A percentile compares a stretch with the other conserved stretches of the same genome.
These are phyloP conservation scores for Elephas maximus DNA, from an alignment of 2,113 vertebrate species.

Conservation along the genomic window DNA sequence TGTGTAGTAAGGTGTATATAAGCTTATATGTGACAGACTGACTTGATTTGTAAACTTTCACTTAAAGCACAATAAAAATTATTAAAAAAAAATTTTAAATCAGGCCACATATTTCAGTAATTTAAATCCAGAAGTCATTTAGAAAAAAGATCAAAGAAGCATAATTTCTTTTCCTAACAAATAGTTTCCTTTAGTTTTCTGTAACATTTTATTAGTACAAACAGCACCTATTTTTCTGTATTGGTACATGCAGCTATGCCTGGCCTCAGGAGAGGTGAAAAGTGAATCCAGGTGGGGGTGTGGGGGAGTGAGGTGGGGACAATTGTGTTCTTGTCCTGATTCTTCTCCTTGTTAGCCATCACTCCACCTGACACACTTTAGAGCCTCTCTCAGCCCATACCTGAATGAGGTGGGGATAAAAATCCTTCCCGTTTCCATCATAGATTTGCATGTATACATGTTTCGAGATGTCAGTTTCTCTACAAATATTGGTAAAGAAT, in stretches of 20 bases:
- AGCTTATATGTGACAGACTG: no score
- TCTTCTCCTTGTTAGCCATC: background rate
- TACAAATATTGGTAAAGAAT: background rate
- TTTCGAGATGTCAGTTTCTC: background rate
- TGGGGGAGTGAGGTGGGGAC: no score
- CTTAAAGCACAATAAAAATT: no score
- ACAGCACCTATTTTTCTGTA: background rate
- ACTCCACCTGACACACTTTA: fast-evolving
- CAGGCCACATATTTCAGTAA: background rate
- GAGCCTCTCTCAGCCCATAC: background rate
- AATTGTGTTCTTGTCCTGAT: background rate
- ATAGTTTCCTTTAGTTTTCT: background rate
- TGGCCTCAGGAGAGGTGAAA: background rate
- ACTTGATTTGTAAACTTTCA: no score
- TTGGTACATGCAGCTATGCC: background rate
- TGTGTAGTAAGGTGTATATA: no score
- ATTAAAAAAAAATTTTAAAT: background rate
- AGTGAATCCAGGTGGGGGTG: no score
- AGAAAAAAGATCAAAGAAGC: background rate
- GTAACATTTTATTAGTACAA: background rate
- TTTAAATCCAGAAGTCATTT: background rate
- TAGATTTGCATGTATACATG: fast-evolving
- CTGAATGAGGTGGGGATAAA: background rate
- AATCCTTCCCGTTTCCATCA: background rate
- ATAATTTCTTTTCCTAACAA: background rate